Evolutionary conservation across 2,113 vertebrate genomes (phyloP).

Genomic region (Mormyrus iriodes): DNA sequence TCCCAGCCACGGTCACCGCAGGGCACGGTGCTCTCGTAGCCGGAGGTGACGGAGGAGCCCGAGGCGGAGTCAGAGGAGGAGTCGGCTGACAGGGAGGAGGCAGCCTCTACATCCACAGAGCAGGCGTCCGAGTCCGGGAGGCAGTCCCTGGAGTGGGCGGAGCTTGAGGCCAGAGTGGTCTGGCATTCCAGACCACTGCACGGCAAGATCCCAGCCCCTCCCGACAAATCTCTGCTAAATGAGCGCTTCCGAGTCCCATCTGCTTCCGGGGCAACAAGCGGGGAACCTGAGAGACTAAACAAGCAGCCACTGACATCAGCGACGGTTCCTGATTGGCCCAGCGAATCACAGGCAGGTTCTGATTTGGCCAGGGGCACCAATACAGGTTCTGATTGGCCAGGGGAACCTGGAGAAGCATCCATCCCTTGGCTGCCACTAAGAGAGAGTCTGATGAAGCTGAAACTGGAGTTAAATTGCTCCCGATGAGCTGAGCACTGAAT

Average conservation of each 20-base stretch:
- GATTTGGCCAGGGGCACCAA: not conserved
- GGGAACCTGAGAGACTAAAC: not conserved
- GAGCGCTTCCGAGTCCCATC: constrained; percentile 26
- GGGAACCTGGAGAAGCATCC: not conserved
- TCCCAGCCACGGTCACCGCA: constrained; percentile 62
- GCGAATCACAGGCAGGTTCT: not conserved
- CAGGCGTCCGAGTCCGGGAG: constrained; percentile 43
- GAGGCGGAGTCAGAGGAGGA: constrained; percentile 55
- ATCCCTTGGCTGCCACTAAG: constrained; percentile 41
- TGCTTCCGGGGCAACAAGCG: not conserved
- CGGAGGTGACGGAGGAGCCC: constrained; percentile 69
- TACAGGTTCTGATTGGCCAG: not conserved
- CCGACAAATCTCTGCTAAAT: constrained; percentile 38
- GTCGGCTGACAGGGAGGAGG: constrained; percentile 49
- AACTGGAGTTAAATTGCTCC: constrained; percentile 68
- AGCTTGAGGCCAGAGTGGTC: not conserved
- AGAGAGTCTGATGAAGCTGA: constrained; percentile 82
- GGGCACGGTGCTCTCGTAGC: constrained; percentile 62
- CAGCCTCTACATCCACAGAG: constrained; percentile 54
- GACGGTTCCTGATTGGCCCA: constrained; percentile 7
- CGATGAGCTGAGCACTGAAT: not conserved
- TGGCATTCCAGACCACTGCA: not conserved
- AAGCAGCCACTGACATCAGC: not conserved
- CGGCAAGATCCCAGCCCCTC: not conserved
- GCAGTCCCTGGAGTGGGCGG: constrained; percentile 8